Base-by-base conservation (phyloP, 2,888 invertebrate genomes). In the Acrocyrtus sp. region DNA sequence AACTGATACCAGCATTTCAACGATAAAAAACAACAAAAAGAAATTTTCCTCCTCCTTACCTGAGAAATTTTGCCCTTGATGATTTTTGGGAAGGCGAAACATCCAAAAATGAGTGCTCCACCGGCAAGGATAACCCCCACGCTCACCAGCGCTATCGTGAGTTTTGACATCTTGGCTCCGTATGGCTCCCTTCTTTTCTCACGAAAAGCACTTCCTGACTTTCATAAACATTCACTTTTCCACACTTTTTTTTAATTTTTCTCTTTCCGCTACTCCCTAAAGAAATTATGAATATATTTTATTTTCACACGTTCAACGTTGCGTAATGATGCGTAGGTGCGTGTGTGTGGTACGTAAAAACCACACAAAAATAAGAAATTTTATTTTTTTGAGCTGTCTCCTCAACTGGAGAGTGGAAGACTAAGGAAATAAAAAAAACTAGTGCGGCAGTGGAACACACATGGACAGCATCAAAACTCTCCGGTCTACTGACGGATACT, bases 1-100 rank as follows among this genome's bases (percentile, higher is more conserved):
- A n/a, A n/a, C n/a, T n/a, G n/a, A n/a, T n/a, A n/a, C n/a, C n/a
- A n/a, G n/a, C n/a, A n/a, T n/a, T n/a, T n/a, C n/a, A 17, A 54
- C 1, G 29, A 29, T 6, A 29, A 21, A 54, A 27, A 22, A 50
- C n/a, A n/a, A n/a, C n/a, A 27, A 27, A 50, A 48, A 50, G 39
- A 3, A 63, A 65, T 43, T 8, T 62, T 21, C 12, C 26, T 19
- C n/a, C 22, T 17, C 10, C 61, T 63, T 51, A 76, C 76, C 68
- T 74, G 62, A 21, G 74, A 56, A 19, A 76, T 74, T 60, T 76
- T 76, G 8, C 68, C 60, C 15, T 72, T 29, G 26, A 76, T 72
- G 34, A 76, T 47, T 8, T 66, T 66, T n/a, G 76, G 76, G 27
- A 76, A 76, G 2, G 57, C 74, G 34, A 68, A 47, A 54, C 47